phyloP scores from a whole-genome alignment of 2,113 vertebrate species.

The Nerophis ophidion region DNA sequence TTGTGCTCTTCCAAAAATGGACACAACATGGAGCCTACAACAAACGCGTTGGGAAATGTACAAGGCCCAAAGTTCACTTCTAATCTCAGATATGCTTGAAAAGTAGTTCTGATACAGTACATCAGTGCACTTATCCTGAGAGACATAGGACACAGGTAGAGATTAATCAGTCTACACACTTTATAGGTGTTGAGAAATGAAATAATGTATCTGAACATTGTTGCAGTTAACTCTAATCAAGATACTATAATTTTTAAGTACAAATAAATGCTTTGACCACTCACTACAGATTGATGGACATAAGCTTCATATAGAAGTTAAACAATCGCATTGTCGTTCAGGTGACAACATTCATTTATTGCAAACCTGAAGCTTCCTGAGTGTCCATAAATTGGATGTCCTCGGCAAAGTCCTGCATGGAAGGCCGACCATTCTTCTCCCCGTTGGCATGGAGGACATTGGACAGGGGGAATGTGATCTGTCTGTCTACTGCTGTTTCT shows the following conservation, averaged over 20 bases:
- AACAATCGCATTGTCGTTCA: not conserved
- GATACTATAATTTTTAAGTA: too few relatives aligned
- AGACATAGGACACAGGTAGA: too few relatives aligned
- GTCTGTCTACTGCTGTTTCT: slow-evolving; percentile 95
- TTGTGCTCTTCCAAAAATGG: slow-evolving; percentile 95
- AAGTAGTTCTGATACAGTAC: too few relatives aligned
- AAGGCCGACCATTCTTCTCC: slow-evolving; percentile 87
- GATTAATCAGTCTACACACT: too few relatives aligned
- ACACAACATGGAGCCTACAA: slow-evolving; percentile 86
- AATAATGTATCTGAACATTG: too few relatives aligned
- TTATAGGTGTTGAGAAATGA: too few relatives aligned
- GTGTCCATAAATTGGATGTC: slow-evolving; percentile 98
- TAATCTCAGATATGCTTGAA: not conserved
- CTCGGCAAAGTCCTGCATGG: slow-evolving; percentile 83
- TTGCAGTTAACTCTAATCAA: too few relatives aligned
- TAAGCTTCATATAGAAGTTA: too few relatives aligned
- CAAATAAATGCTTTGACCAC: too few relatives aligned
- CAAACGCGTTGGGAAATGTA: slow-evolving; percentile 2
- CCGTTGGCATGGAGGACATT: slow-evolving; percentile 82
- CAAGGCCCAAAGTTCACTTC: not conserved
- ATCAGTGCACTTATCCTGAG: too few relatives aligned
- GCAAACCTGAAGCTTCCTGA: slow-evolving; percentile 84
- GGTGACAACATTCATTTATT: not conserved
- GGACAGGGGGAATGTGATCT: slow-evolving; percentile 92
- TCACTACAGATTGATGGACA: too few relatives aligned